These are phyloP conservation scores for Hestina assimilis DNA, from an alignment of 1,140 invertebrate species.

Conservation along the genomic window DNA sequence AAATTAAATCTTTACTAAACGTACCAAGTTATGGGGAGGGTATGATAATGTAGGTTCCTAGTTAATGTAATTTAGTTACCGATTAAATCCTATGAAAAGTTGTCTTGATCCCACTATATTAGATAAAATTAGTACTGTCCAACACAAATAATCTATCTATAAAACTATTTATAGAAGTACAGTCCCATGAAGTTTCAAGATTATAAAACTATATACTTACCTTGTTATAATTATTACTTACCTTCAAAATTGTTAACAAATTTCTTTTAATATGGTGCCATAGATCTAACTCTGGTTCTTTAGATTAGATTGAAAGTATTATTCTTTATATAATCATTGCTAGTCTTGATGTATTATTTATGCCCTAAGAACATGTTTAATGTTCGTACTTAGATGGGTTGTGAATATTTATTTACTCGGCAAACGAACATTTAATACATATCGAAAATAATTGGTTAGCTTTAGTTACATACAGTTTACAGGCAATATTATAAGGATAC, in stretches of 20 bases:
- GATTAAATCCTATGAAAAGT: constrained; percentile 6
- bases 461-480: constrained; percentile 37
- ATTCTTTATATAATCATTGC: constrained; percentile 9
- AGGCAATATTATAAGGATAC: constrained; percentile 34
- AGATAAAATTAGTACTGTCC: too few species aligned
- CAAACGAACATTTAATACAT: constrained; percentile 56
- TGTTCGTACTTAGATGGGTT: constrained; percentile 42
- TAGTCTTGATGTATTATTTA: constrained; percentile 14
- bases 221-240: constrained; percentile 12
- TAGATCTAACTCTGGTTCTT: constrained; percentile 15
- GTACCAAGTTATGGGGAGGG: background rate
- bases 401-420: constrained; percentile 45
- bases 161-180: too few species aligned
- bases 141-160: too few species aligned
- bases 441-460: constrained; percentile 57
- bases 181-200: constrained; percentile 11
- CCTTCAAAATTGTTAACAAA: constrained; percentile 8
- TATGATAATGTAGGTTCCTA: constrained; percentile 23
- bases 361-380: constrained; percentile 21
- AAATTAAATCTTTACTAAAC: constrained; percentile 11
- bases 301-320: constrained; percentile 17
- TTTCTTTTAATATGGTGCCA: constrained; percentile 19
- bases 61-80: constrained; percentile 14
- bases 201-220: constrained; percentile 23
- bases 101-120: background rate